Conservation (phyloP, 2,888 invertebrate genomes). For the Alcis repandata region DNA sequence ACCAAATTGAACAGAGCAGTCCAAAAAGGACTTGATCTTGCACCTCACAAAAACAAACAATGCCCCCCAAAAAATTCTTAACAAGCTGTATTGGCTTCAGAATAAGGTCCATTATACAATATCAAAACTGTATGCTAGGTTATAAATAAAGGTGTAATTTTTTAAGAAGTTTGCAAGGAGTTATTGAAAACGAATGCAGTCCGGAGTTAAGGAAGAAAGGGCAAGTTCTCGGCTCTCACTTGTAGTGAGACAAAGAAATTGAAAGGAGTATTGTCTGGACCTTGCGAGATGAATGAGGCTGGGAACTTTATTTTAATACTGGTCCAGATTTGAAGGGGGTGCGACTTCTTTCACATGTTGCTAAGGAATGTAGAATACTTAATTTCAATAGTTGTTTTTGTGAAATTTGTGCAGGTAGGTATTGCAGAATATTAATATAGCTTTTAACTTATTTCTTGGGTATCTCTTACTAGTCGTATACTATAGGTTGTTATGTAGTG, state of each 20-base stretch:
- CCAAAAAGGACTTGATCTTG: conserved; percentile 64
- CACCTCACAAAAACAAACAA: conserved; percentile 47
- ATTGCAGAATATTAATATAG: too few relatives aligned
- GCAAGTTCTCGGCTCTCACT: conserved; percentile 65
- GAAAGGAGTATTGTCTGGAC: conserved; percentile 76
- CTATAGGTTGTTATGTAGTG: too few relatives aligned
- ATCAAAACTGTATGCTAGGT: conserved; percentile 16
- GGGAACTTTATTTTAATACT: conserved; percentile 36
- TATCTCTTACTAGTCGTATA: too few relatives aligned
- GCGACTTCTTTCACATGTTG: conserved; percentile 45
- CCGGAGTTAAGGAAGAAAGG: conserved; percentile 70
- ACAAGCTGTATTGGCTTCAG: not conserved
- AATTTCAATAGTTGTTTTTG: not conserved
- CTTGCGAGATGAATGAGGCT: conserved; percentile 50
- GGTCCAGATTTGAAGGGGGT: conserved; percentile 29
- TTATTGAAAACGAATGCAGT: conserved; percentile 82
- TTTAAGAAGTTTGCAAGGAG: conserved; percentile 68
- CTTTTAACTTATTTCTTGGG: too few relatives aligned
- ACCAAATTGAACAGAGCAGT: conserved; percentile 57
- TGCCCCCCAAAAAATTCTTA: not conserved
- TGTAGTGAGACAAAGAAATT: conserved; percentile 74
- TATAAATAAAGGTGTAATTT: conserved; percentile 49
- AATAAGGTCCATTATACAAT: conserved; percentile 38
- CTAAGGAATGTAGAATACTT: conserved; percentile 18
- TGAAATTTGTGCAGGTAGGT: too few relatives aligned